Evolutionary conservation across 2,797 vertebrate species (phyloP).

Genomic region (Danio choprae): DNA sequence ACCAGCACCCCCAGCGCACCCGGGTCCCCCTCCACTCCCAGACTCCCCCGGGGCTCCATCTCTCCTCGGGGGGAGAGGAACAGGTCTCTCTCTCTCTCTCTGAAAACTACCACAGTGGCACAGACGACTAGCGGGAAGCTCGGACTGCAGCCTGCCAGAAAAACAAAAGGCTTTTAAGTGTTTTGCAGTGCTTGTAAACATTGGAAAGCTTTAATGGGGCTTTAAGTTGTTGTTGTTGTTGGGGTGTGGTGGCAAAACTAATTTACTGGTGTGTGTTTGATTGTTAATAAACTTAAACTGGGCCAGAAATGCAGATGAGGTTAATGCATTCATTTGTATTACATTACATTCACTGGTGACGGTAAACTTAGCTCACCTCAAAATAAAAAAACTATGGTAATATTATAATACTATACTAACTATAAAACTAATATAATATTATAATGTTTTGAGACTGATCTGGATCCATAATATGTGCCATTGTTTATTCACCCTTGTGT

Average conservation of each 20-base stretch:
- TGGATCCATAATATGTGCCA: too few relatives aligned
- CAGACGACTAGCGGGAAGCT: conserved; percentile 39
- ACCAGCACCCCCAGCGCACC: conserved; percentile 70
- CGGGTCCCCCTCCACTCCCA: conserved; percentile 72
- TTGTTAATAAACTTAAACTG: conserved; percentile 8
- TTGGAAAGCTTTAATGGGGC: conserved; percentile 20
- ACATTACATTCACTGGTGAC: conserved; percentile 2
- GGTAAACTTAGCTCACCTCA: background rate
- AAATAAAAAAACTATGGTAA: too few relatives aligned
- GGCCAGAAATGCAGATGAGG: conserved; percentile 2
- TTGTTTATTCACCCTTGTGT: too few relatives aligned
- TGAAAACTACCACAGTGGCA: conserved; percentile 25
- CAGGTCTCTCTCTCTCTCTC: conserved; percentile 33
- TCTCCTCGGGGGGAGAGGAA: conserved; percentile 48
- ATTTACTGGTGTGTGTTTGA: conserved; percentile 9
- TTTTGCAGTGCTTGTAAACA: conserved; percentile 27
- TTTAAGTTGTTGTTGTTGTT: conserved; percentile 16
- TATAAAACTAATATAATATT: too few relatives aligned
- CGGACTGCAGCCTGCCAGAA: conserved; percentile 25
- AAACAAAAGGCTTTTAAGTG: conserved; percentile 41
- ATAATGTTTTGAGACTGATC: too few relatives aligned
- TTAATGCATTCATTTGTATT: background rate
- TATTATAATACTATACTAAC: too few relatives aligned
- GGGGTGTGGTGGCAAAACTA: conserved; percentile 17
- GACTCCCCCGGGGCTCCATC: conserved; percentile 75